Conservation (phyloP, 2,888 invertebrate genomes). For the Ischnura elegans region DNA sequence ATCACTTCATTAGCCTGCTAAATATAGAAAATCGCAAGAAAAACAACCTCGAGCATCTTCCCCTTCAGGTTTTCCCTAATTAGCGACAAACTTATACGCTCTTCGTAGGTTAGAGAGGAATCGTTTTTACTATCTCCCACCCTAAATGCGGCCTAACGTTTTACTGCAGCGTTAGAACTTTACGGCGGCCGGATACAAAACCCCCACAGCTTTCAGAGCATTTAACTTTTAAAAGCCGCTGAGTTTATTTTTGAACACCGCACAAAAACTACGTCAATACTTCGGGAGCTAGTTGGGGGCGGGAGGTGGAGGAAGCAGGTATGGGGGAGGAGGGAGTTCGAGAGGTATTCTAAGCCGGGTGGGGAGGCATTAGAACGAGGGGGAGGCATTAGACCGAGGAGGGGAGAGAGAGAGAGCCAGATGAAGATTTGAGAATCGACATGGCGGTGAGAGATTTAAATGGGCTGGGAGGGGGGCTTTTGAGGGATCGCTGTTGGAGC, state of each 20-base stretch:
- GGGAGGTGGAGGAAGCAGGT: background rate
- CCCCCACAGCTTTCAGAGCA: background rate
- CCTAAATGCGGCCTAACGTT: background rate
- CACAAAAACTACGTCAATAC: conserved; percentile 16
- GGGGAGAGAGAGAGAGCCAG: background rate
- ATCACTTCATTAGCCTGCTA: too few species aligned
- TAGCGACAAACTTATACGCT: background rate
- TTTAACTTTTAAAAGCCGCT: background rate
- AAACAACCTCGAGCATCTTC: background rate
- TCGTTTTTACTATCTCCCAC: background rate
- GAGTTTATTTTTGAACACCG: conserved; percentile 9
- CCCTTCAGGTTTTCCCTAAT: background rate
- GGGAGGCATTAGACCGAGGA: background rate
- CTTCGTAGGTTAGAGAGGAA: background rate
- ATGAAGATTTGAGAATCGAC: conserved; percentile 23
- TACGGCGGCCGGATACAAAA: background rate
- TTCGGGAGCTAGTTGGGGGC: background rate
- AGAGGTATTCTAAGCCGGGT: background rate
- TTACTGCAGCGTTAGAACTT: background rate
- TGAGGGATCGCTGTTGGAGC: background rate
- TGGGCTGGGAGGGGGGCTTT: background rate
- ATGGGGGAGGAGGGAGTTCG: too few species aligned
- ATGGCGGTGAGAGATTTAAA: conserved; percentile 49
- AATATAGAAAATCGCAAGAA: too few species aligned
- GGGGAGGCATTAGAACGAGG: background rate